Base-by-base conservation (phyloP, 2,113 vertebrate species). In the Oreamnos americanus region DNA sequence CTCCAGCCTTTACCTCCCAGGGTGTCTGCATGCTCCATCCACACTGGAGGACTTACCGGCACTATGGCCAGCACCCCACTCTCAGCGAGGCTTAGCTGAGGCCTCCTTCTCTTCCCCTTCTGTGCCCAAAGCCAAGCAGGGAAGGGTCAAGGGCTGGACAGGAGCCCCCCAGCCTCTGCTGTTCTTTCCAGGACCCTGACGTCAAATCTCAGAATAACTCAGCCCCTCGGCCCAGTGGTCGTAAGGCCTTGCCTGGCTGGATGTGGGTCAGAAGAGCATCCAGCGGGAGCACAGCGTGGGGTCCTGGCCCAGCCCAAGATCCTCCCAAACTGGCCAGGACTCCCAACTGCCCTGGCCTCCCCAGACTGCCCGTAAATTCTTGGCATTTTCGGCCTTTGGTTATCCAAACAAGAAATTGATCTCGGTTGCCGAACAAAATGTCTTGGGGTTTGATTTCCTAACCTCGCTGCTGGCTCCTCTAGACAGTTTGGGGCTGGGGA, bases 321-420 rank as follows among this genome's bases (percentile, higher is more conserved):
- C 64, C 90, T 90, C 90, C 96, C 92, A 60, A 62, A 30, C 90
- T 76, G 93, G 83, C 89, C 3, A 13, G 93, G 79, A 57, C 96
- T 97, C 85, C 82, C 58, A 67, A 57, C 49, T 33, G 60, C 83
- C 93, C 78, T 1, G 25, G 96, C 94, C 97, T 94, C 95, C 87
- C 82, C 60, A 53, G 64, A 76, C 93, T 96, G 93, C 96, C 97
- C 47, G 7, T 96, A 96, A 97, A 97, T 98, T 98, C 97, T 97
- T 97, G 94, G 93, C 97, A 88, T 97, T 97, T 97, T 95, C 93
- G 5, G 62, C 88, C 86, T 78, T 83, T 12, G 6, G 94, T 95
- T 97, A 97, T 95, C 92, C 97, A 98, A 98, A 98, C 96, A 97
- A 98, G 90, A 97, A 92, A 67, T 78, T 81, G 93, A 86, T 95